A percentile compares a stretch with the other conserved stretches of the same genome.
These are phyloP conservation scores for Montipora foliosa DNA, from an alignment of 64 coral and sea anemone species.

Conservation along the genomic window DNA sequence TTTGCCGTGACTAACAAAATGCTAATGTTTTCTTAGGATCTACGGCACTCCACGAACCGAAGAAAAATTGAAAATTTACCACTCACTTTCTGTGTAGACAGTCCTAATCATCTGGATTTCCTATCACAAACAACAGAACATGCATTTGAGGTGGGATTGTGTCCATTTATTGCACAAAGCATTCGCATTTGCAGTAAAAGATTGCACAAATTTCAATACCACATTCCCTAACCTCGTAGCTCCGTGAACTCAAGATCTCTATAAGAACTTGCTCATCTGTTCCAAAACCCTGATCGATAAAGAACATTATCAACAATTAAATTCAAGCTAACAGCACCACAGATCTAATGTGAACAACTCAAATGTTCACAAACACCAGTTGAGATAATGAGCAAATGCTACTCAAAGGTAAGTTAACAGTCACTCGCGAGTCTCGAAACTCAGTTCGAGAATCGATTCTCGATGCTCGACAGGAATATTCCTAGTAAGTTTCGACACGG, in stretches of 20 bases:
- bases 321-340: background rate
- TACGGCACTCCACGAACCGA: too few relatives aligned
- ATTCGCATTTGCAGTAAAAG: background rate
- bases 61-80: background rate
- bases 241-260: constrained; percentile 70
- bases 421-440: too few relatives aligned
- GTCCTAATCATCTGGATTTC: constrained; percentile 41
- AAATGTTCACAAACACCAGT: too few relatives aligned
- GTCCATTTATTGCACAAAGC: background rate
- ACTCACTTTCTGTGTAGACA: constrained; percentile 24
- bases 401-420: too few relatives aligned
- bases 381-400: too few relatives aligned
- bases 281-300: constrained; percentile 45
- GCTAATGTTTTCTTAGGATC: too few relatives aligned
- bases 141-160: background rate
- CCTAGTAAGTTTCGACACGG: too few relatives aligned
- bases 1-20: too few relatives aligned
- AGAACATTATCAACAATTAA: background rate
- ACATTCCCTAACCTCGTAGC: constrained; percentile 26
- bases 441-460: too few relatives aligned
- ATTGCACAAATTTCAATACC: background rate
- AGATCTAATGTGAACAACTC: too few relatives aligned
- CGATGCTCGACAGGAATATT: too few relatives aligned
- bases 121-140: constrained; percentile 39
- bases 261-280: constrained; percentile 53